Conservation (phyloP, 2,797 vertebrate species). For the Valencia hispanica region DNA sequence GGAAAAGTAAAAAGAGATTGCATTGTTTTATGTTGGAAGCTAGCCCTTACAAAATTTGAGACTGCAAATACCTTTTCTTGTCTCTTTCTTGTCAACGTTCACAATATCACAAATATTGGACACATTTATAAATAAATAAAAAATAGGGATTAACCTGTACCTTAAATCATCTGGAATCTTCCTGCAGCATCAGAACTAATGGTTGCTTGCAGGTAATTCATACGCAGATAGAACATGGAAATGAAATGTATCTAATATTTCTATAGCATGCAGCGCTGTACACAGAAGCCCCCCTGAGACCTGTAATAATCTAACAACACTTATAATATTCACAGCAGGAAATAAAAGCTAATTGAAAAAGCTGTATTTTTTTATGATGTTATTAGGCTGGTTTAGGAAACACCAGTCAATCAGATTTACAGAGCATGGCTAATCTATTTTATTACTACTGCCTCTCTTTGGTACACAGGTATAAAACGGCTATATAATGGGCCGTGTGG, state of each 20-base stretch:
- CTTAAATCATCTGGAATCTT: not conserved
- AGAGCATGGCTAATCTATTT: conserved; percentile 39
- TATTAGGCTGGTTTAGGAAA: conserved; percentile 31
- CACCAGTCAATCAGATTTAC: conserved; percentile 40
- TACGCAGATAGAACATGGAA: not conserved
- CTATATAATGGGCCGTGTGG: conserved; percentile 1
- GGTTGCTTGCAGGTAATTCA: not conserved
- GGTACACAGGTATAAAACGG: conserved; percentile 23
- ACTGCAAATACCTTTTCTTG: too few species aligned
- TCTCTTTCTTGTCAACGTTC: too few species aligned
- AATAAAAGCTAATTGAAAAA: conserved; percentile 36
- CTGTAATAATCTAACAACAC: conserved; percentile 16
- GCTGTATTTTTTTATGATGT: conserved; percentile 37
- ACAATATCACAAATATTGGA: not conserved
- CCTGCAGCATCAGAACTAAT: not conserved
- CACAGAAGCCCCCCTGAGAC: not conserved
- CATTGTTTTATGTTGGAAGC: too few species aligned
- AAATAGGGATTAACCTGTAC: not conserved
- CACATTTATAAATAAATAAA: not conserved
- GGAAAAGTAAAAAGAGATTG: too few species aligned
- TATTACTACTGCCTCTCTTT: conserved; percentile 22
- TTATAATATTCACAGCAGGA: conserved; percentile 19
- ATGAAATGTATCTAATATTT: not conserved
- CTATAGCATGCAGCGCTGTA: not conserved
- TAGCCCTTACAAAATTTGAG: too few species aligned